Evolutionary conservation across 2,113 vertebrate species (phyloP).

Genomic region (Phalacrocorax carbo): DNA sequence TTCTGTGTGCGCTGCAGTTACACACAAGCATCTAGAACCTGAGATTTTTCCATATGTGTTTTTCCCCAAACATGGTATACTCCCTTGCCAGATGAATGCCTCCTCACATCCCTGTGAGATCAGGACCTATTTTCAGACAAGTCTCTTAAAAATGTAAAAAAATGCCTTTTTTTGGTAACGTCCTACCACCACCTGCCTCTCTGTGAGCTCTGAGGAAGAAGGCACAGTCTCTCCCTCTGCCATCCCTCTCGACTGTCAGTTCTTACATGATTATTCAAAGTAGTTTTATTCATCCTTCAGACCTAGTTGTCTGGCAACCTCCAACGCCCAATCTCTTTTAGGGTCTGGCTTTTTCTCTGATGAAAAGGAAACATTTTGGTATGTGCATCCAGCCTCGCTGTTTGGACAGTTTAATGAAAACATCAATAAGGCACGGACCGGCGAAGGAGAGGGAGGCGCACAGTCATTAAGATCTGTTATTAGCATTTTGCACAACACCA

Average conservation of each 20-base stretch:
- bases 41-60: rapidly evolving
- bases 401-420: conserved; percentile 38
- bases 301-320: not conserved
- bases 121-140: not conserved
- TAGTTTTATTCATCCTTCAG: not conserved
- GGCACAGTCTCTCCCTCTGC: not conserved
- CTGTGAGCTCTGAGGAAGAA: not conserved
- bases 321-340: not conserved
- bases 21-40: not conserved
- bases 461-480: conserved; percentile 26
- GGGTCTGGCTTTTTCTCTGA: not conserved
- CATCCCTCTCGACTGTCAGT: not conserved
- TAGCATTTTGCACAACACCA: conserved; percentile 31
- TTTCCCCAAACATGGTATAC: not conserved
- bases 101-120: not conserved
- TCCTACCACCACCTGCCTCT: not conserved
- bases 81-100: not conserved
- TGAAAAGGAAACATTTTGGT: conserved; percentile 17
- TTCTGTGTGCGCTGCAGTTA: not conserved
- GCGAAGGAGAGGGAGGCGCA: not conserved
- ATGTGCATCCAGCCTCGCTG: not conserved
- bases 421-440: not conserved
- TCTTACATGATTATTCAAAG: not conserved
- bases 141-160: not conserved
- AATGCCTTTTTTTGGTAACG: not conserved